Conservation (phyloP, 2,113 vertebrate genomes). For the Gobiocypris rarus region DNA sequence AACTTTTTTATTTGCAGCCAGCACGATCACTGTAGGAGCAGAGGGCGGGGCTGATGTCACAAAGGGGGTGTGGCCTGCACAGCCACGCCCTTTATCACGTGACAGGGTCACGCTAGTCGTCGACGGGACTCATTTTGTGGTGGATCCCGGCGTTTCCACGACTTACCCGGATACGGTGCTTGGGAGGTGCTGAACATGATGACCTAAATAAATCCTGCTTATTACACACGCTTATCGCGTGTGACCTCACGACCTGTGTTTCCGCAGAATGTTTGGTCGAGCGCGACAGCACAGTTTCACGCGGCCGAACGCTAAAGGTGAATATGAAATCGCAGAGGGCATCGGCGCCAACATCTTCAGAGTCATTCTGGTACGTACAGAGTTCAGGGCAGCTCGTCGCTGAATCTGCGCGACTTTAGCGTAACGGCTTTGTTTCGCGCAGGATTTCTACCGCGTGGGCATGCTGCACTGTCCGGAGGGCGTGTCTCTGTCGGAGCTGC, state of each 20-base stretch:
- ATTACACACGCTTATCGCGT: too few relatives aligned
- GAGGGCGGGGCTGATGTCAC: slow-evolving; percentile 1
- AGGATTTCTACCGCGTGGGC: slow-evolving; percentile 99
- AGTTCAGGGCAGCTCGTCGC: too few relatives aligned
- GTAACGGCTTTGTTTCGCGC: too few relatives aligned
- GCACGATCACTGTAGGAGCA: not conserved
- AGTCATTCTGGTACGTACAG: slow-evolving; percentile 90
- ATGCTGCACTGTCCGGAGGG: slow-evolving; percentile 98
- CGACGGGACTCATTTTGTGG: slow-evolving; percentile 96
- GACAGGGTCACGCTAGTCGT: slow-evolving; percentile 90
- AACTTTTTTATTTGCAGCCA: not conserved
- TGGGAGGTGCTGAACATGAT: slow-evolving; percentile 81
- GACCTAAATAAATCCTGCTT: not conserved
- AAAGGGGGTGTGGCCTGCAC: slow-evolving; percentile 14
- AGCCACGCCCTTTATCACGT: not conserved
- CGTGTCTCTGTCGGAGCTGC: slow-evolving; percentile 95
- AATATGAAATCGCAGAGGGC: slow-evolving; percentile 96
- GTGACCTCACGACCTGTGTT: not conserved
- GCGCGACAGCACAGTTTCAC: slow-evolving; percentile 97
- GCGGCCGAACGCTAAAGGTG: slow-evolving; percentile 95
- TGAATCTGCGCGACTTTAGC: too few relatives aligned
- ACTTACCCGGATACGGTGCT: slow-evolving; percentile 98
- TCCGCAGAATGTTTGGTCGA: slow-evolving; percentile 94
- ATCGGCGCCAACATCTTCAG: slow-evolving; percentile 96
- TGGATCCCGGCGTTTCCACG: slow-evolving; percentile 94